Evolutionary conservation across 2,888 invertebrate species (phyloP), one percentile per base, ranked within the genome.

Genomic region (Agrochola lota): DNA sequence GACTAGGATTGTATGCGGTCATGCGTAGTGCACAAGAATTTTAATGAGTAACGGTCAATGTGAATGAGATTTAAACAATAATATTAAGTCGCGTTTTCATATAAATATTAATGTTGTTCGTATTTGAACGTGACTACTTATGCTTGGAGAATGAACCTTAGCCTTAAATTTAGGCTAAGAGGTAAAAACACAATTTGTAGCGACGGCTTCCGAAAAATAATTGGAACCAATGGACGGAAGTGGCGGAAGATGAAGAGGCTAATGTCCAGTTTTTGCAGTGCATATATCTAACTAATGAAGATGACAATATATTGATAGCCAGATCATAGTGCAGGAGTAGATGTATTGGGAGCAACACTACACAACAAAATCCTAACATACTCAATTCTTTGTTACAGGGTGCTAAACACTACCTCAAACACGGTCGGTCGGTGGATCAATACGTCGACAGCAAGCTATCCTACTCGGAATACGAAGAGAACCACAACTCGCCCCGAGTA

Each of bases 401-500:
- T 91, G 93, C 95, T 87, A 97, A 97, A 93, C 95, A 96, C 87
- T 97, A 97, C 95, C 95, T 98, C 91, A 97, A 97, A 88, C 98
- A 98, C 94, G 98, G 98, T 63, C 97, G 98, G 73, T 98, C 98
- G 85, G 97, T 98, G 86, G 98, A 98, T 94, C 98, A 98, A 90
- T 98, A 98, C 97, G 98, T 98, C 35, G 98, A 98, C 93, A 97
- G 98, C 97, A 96, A 96, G 87, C 94, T 96, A 8, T 95, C 96
- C 35, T 96, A 96, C 82, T 94, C 95, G 0, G 98, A 97, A 87
- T 97, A 97, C 92, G 96, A 96, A 80, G 96, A 96, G 88, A 95
- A 95, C 84, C 96, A 95, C 91, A 94, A 93, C 84, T 96, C 96
- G 3, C 96, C 95, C 30, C 90, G 96, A 91, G 94, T 95, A 62